Evolutionary conservation across 2,113 vertebrate species (phyloP).

Genomic region (Daubentonia madagascariensis): DNA sequence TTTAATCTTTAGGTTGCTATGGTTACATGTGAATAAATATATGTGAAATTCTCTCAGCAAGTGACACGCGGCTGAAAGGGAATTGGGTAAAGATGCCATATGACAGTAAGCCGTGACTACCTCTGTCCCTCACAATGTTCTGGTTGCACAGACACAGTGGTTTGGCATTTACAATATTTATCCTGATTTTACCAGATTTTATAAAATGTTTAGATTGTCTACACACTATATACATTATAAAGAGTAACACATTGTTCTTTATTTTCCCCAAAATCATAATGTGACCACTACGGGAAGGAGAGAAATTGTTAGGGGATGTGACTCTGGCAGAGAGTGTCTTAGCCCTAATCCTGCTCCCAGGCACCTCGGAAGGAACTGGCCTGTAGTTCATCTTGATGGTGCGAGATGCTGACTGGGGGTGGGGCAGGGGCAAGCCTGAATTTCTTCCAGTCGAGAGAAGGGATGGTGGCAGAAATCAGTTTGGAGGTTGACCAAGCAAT

Average conservation of each 20-base stretch:
- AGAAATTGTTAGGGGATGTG: neutral
- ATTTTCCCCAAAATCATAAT: neutral
- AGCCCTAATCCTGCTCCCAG: neutral
- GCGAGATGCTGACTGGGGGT: neutral
- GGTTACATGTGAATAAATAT: neutral
- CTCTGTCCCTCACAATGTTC: neutral
- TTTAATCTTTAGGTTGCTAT: neutral
- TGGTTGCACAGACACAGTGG: neutral
- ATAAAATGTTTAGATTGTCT: neutral
- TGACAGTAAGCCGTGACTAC: neutral
- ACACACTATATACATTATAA: neutral
- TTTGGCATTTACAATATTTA: neutral
- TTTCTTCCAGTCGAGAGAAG: neutral
- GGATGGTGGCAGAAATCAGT: neutral
- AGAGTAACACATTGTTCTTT: neutral
- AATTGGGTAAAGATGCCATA: neutral
- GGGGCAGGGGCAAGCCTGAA: neutral
- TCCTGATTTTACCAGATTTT: neutral
- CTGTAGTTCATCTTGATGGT: neutral
- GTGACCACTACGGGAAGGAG: neutral
- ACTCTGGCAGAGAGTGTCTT: neutral
- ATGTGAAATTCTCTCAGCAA: neutral
- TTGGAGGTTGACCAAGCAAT: neutral
- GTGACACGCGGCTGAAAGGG: neutral
- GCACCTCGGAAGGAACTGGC: neutral